A percentile compares a stretch with the other conserved stretches of the same genome.
Conservation (phyloP, 2,113 vertebrate genomes). For the Gopherus flavomarginatus region DNA sequence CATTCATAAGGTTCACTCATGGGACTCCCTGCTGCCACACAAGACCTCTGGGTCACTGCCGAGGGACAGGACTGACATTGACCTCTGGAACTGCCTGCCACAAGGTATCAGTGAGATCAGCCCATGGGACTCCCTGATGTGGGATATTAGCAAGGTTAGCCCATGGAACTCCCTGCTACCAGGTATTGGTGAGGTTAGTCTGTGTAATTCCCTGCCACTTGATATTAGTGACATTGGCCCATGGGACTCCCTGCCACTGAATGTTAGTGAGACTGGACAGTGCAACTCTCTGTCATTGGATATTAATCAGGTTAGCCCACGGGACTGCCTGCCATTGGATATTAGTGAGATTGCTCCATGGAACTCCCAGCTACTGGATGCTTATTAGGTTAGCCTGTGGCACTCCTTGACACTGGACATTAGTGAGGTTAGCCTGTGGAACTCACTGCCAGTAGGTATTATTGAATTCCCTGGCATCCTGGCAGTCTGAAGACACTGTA, state of each 20-base stretch:
- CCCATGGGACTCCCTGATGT: no score
- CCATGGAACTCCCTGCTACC: background rate
- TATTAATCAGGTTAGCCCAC: background rate
- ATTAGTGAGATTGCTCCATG: background rate
- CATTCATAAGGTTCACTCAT: background rate
- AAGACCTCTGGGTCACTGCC: background rate
- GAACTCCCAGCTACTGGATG: background rate
- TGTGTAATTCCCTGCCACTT: background rate
- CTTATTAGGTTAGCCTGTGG: background rate
- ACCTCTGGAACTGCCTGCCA: background rate
- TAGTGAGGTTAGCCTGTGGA: background rate
- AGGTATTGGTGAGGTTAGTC: background rate
- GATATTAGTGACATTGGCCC: background rate
- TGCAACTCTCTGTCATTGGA: background rate
- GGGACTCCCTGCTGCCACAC: background rate
- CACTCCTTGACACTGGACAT: background rate
- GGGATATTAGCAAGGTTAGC: no score
- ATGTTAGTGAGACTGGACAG: background rate
- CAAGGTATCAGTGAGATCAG: background rate
- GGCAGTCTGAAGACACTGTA: background rate
- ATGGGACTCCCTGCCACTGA: background rate
- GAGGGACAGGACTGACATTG: background rate
- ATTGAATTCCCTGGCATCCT: background rate
- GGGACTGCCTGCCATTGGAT: background rate
- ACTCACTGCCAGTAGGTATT: background rate